Conservation (phyloP, 2,888 invertebrate genomes). For the Polia nebulosa region DNA sequence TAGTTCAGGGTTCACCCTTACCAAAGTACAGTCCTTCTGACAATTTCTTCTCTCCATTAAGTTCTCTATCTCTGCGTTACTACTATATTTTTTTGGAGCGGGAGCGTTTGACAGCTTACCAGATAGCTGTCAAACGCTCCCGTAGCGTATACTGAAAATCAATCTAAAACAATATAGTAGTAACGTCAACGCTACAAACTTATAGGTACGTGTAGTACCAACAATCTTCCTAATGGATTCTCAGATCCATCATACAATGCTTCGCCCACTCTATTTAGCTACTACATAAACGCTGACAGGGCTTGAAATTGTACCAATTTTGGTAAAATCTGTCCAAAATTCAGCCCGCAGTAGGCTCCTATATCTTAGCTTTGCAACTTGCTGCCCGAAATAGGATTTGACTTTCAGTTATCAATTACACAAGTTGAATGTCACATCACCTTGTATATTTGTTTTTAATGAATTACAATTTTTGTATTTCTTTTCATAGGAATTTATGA, state of each 20-base stretch:
- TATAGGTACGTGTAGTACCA: constrained; percentile 34
- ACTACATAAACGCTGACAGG: constrained; percentile 61
- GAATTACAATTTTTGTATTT: constrained; percentile 25
- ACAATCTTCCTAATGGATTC: constrained; percentile 73
- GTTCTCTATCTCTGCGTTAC: no score
- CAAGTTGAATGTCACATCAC: constrained; percentile 22
- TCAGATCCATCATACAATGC: constrained; percentile 67
- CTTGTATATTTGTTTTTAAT: constrained; percentile 28
- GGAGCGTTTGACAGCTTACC: no score
- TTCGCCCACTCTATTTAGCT: constrained; percentile 65
- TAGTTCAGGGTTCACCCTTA: neutral
- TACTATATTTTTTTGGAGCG: no score
- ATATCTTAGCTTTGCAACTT: constrained; percentile 21
- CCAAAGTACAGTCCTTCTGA: neutral
- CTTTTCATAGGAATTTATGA: constrained; percentile 4
- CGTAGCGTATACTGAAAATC: constrained; percentile 24
- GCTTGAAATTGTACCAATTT: constrained; percentile 53
- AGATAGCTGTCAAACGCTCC: neutral
- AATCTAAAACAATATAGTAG: constrained; percentile 36
- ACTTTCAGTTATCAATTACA: constrained; percentile 43
- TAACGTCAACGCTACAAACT: constrained; percentile 6
- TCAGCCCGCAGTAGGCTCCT: constrained; percentile 22
- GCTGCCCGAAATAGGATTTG: constrained; percentile 14
- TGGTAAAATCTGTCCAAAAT: constrained; percentile 45
- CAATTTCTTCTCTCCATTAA: neutral